Evolutionary conservation across 2,113 vertebrate species (phyloP), one percentile per base, ranked within the genome.

Genomic region (Cepphus grylle): DNA sequence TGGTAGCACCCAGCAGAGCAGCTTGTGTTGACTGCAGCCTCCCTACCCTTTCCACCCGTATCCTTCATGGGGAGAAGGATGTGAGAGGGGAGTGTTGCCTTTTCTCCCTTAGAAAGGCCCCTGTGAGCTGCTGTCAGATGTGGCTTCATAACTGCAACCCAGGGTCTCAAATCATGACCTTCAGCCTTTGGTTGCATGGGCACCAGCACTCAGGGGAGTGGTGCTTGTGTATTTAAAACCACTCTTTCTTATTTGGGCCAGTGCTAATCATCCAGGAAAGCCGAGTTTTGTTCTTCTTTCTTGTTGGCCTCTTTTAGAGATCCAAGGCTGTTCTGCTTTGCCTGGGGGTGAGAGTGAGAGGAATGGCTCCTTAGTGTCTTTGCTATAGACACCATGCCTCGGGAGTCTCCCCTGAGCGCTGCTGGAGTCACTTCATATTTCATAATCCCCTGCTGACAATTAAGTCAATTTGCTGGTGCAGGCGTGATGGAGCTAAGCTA

Each of bases 401-500:
- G 0, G 81, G 94, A 95, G 76, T 8, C 67, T 94, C 74, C 93
- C 90, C 26, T 23, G 70, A 90, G 90, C 49, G 0, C 87, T 5
- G 56, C 90, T 88, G 79, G 87, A 96, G 96, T 96, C 94, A 92
- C 93, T 95, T 96, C 79, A 29, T 72, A 80, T 96, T 96, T 96
- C 85, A 85, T 96, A 95, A 95, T 96, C 81, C 85, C 81, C 73
- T 66, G 62, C 90, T 96, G 96, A 96, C 92, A 96, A 96, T 97
- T 96, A 96, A 97, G 93, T 93, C 96, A 95, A 97, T 97, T 95
- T 96, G 74, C 79, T 94, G 93, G 85, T 96, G 93, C 81, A 88
- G 87, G 59, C 50, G 5, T 96, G 96, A 96, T 97, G 94, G 92
- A 97, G 90, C 87, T 88, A 93, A 94, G 96, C 81, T 96, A 93